Conservation (phyloP, 2,797 vertebrate genomes). For the Epinephelus awoara region DNA sequence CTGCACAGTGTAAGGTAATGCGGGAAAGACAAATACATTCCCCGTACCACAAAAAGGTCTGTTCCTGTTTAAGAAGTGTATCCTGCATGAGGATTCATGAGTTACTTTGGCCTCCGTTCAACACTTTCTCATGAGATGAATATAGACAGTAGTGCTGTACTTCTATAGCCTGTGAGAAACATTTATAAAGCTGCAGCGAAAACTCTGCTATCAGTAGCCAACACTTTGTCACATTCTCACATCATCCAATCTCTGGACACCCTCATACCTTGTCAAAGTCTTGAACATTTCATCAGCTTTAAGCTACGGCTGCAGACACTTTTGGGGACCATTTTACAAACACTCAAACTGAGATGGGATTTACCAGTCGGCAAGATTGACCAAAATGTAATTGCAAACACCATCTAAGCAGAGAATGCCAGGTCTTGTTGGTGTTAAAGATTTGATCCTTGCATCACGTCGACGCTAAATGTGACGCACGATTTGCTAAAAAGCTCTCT, state of each 20-base stretch:
- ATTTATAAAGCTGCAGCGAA: conserved; percentile 47
- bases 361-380: background rate
- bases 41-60: conserved; percentile 57
- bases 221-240: conserved; percentile 54
- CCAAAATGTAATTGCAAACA: conserved; percentile 5
- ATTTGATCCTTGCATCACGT: background rate
- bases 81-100: conserved; percentile 69
- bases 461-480: background rate
- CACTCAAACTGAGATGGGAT: conserved; percentile 19
- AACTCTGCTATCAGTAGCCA: conserved; percentile 41
- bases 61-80: conserved; percentile 63
- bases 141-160: conserved; percentile 42
- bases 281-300: conserved; percentile 58
- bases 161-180: conserved; percentile 32
- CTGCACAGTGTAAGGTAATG: conserved; percentile 67
- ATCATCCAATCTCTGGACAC: conserved; percentile 49
- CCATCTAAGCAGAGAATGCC: background rate
- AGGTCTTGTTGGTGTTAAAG: background rate
- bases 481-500: background rate
- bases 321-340: conserved; percentile 25
- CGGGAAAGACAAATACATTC: conserved; percentile 68
- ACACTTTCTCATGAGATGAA: conserved; percentile 52
- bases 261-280: conserved; percentile 47
- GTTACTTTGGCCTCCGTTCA: conserved; percentile 72
- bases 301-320: conserved; percentile 29